Base-by-base conservation (phyloP, 2,888 invertebrate genomes). In the Amiota communis region DNA sequence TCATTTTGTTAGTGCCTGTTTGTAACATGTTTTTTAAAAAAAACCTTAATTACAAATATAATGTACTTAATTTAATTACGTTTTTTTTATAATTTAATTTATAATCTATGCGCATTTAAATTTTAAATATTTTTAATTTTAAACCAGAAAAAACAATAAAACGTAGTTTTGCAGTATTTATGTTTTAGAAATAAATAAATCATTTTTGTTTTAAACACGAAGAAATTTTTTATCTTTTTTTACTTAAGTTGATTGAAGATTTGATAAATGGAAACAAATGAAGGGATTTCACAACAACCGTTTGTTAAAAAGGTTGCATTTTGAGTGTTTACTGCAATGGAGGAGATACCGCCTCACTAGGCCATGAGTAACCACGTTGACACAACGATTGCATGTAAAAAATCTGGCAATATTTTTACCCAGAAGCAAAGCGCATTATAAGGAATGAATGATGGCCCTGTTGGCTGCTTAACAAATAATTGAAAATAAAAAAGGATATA, bases 1-100 rank as follows among this genome's bases (percentile, higher is more conserved):
- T 49, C 46, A n/a, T 46, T 65, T 47, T 59, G 63, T 20, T 75
- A 77, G 78, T 79, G 78, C 80, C 81, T 73, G 72, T 65, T 49
- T 63, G 63, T 36, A 53, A 36, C 46, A 12, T 68, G 53, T 68
- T 8, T 23, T 11, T 4, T 53, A 49, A 65, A 36, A 36, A 36
- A 2, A 6, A 36, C 36, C 9, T 17, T 48, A 65, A 15, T 49
- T 48, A 48, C 15, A 48, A 4, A 11, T 46, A 47, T 64, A 13
- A 64, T n/a, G n/a, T n/a, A n/a, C n/a, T n/a, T n/a, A n/a, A n/a
- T 48, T 65, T 65, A 46, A 10, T 11, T 63, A 48, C 48, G 65
- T 65, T 48, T 48, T 65, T 15, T n/a, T 64, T 46, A 64, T 11
- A 47, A 49, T 15, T 36, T 59, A 65, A 48, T 65, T 36, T 36